Evolutionary conservation across 2,113 vertebrate genomes (phyloP).

Genomic region (Papio anubis): DNA sequence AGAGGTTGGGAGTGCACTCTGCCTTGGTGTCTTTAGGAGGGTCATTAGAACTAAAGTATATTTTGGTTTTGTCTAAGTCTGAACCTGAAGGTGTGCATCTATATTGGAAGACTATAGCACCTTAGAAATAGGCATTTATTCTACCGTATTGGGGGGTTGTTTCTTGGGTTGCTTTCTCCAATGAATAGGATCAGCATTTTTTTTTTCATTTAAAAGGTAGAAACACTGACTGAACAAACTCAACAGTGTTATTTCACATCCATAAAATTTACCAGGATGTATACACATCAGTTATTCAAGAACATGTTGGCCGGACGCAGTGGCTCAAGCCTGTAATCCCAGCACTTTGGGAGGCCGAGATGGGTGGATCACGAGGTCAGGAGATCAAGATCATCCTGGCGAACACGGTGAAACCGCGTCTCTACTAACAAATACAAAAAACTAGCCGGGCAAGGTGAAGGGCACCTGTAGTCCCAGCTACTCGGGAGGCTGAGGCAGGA

Average conservation of each 20-base stretch:
- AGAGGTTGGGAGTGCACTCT: background rate
- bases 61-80: background rate
- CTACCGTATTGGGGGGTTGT: background rate
- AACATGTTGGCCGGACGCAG: background rate
- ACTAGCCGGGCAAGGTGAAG: too few relatives aligned
- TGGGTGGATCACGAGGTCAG: too few relatives aligned
- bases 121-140: background rate
- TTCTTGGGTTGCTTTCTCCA: background rate
- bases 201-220: constrained; percentile 23
- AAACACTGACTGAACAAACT: background rate
- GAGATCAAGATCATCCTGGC: too few relatives aligned
- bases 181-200: background rate
- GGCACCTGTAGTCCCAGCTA: too few relatives aligned
- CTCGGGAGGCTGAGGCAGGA: too few relatives aligned
- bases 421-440: too few relatives aligned
- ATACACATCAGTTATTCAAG: constrained; percentile 5
- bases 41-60: background rate
- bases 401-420: too few relatives aligned
- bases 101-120: background rate
- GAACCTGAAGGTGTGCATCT: background rate
- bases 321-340: too few relatives aligned
- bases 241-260: background rate
- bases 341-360: too few relatives aligned
- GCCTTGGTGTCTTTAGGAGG: background rate
- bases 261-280: background rate